Conservation (phyloP, 2,797 vertebrate genomes). For the Peromyscus attwateri region DNA sequence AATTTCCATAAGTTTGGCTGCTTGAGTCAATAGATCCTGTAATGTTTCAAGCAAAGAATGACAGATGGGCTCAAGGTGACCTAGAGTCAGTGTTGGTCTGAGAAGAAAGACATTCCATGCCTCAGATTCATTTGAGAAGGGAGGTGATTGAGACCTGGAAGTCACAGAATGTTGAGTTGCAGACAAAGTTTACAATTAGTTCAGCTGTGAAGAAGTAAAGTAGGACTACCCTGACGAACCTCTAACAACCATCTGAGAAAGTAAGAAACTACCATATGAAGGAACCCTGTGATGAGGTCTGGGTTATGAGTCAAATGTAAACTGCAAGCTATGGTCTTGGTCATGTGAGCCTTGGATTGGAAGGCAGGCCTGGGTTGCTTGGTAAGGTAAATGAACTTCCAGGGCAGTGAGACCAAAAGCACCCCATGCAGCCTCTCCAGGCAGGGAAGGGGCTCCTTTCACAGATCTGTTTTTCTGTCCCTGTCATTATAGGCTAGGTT, state of each 20-base stretch:
- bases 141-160: neutral
- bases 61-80: slow-evolving; percentile 1
- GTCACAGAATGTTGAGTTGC: neutral
- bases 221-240: neutral
- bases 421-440: neutral
- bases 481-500: neutral
- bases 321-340: neutral
- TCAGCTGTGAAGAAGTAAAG: slow-evolving; percentile 56
- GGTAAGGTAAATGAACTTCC: neutral
- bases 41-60: slow-evolving; percentile 54
- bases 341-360: neutral
- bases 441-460: neutral
- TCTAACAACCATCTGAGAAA: neutral
- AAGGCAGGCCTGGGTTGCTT: neutral
- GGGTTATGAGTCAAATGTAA: neutral
- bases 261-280: neutral
- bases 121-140: slow-evolving; percentile 24
- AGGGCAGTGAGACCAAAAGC: neutral
- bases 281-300: neutral
- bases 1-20: slow-evolving; percentile 45
- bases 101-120: slow-evolving; percentile 20
- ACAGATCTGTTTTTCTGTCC: neutral
- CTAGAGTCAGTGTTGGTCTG: neutral
- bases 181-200: neutral
- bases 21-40: slow-evolving; percentile 34